Conservation (phyloP, 2,888 invertebrate genomes). For the Pseudococcus longispinus region DNA sequence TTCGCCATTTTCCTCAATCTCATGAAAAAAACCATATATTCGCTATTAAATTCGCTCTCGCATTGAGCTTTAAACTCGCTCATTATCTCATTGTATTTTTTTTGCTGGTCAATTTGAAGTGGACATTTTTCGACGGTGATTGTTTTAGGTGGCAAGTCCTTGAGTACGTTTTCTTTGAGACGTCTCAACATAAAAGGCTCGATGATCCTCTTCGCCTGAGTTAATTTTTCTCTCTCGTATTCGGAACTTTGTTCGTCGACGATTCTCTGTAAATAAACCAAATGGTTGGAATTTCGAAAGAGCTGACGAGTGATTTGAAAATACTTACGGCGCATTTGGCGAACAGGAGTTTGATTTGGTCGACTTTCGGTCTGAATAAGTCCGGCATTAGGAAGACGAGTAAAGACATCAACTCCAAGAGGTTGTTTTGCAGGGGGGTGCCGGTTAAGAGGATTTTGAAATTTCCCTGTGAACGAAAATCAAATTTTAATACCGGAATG, state of each 20-base stretch:
- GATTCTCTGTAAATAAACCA: constrained; percentile 46
- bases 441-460: constrained; percentile 90
- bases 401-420: constrained; percentile 93
- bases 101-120: constrained; percentile 76
- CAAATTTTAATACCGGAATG: neutral
- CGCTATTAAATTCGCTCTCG: constrained; percentile 65
- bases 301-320: neutral
- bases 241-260: constrained; percentile 63
- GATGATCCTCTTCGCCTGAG: constrained; percentile 94
- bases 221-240: constrained; percentile 90
- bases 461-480: constrained; percentile 70
- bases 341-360: constrained; percentile 86
- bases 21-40: constrained; percentile 82
- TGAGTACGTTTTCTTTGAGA: constrained; percentile 84
- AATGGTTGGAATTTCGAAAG: neutral
- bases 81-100: constrained; percentile 78
- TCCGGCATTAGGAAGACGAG: constrained; percentile 96
- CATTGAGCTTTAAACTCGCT: constrained; percentile 67
- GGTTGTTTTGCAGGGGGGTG: constrained; percentile 94
- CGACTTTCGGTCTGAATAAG: constrained; percentile 86
- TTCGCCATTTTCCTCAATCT: constrained; percentile 92
- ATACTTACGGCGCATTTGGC: constrained; percentile 73
- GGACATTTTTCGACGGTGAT: constrained; percentile 73
- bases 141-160: constrained; percentile 83
- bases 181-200: constrained; percentile 91